Conservation (phyloP, 2,113 vertebrate genomes). For the Sinocyclocheilus grahami region DNA sequence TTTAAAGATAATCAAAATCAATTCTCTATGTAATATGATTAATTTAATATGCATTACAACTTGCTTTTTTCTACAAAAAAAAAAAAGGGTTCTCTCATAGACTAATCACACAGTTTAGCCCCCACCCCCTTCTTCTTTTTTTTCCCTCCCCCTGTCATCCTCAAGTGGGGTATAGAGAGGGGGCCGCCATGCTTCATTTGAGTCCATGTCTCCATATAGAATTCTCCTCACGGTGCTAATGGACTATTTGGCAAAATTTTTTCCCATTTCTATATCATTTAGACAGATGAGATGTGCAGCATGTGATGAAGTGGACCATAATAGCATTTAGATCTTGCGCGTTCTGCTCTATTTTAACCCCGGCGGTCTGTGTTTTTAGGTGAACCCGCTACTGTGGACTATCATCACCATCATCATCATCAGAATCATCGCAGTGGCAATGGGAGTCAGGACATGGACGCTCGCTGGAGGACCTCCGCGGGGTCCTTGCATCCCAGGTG, state of each 20-base stretch:
- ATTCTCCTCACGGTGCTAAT: conserved; percentile 46
- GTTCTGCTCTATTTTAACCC: conserved; percentile 47
- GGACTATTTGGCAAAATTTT: conserved; percentile 42
- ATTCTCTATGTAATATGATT: neutral
- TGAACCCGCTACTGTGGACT: conserved; percentile 55
- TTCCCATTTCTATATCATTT: conserved; percentile 31
- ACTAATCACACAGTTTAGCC: conserved; percentile 41
- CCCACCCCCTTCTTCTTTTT: conserved; percentile 23
- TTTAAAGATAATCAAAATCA: neutral
- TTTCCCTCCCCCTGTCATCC: conserved; percentile 24
- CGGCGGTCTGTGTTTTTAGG: conserved; percentile 57
- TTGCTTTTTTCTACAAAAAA: neutral
- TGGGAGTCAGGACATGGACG: conserved; percentile 47
- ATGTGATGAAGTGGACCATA: neutral
- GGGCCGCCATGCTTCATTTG: conserved; percentile 47
- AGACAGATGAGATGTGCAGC: conserved; percentile 8
- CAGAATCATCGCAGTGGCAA: conserved; percentile 33
- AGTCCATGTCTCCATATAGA: conserved; percentile 36
- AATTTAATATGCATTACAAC: neutral
- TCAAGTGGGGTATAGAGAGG: conserved; percentile 29
- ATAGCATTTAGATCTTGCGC: conserved; percentile 39
- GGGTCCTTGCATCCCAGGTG: conserved; percentile 55
- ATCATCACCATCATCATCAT: conserved; percentile 35
- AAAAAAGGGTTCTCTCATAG: neutral
- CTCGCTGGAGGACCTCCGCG: conserved; percentile 47